Evolutionary conservation across 2,888 invertebrate species (phyloP).

Genomic region (Caenorhabditis doughertyi): DNA sequence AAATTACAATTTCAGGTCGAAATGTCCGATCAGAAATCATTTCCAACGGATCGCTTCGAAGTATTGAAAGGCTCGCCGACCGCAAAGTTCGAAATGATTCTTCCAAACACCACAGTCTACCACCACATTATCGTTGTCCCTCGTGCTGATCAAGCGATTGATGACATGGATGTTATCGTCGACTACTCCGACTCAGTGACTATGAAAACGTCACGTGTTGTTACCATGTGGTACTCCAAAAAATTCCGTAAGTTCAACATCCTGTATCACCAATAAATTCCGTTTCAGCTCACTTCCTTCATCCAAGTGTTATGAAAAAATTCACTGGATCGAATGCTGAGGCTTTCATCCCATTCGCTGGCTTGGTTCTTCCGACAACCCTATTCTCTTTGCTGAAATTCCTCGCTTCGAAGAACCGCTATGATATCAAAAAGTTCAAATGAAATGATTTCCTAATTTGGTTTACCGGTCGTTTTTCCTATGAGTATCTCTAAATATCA

Average conservation of each 20-base stretch:
- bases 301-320: background rate
- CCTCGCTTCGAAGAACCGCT: conserved; percentile 20
- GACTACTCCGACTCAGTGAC: conserved; percentile 23
- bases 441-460: background rate
- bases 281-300: conserved; percentile 29
- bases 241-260: background rate
- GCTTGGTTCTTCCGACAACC: conserved; percentile 20
- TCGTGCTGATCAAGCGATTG: conserved; percentile 5
- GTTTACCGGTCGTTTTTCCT: no score
- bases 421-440: background rate
- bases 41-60: conserved; percentile 47
- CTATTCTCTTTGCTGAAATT: no score
- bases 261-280: background rate
- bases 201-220: background rate
- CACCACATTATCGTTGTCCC: conserved; percentile 50
- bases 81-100: conserved; percentile 22
- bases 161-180: conserved; percentile 11
- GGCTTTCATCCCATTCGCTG: conserved; percentile 9
- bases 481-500: no score
- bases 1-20: conserved; percentile 26
- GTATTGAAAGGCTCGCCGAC: conserved; percentile 9
- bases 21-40: conserved; percentile 44
- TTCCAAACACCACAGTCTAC: conserved; percentile 12
- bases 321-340: background rate
- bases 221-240: conserved; percentile 19